Evolutionary conservation across 37 sponge, comb jelly and placozoan genomes (phyloP).

Genomic region (Dysidea cf. avara): DNA sequence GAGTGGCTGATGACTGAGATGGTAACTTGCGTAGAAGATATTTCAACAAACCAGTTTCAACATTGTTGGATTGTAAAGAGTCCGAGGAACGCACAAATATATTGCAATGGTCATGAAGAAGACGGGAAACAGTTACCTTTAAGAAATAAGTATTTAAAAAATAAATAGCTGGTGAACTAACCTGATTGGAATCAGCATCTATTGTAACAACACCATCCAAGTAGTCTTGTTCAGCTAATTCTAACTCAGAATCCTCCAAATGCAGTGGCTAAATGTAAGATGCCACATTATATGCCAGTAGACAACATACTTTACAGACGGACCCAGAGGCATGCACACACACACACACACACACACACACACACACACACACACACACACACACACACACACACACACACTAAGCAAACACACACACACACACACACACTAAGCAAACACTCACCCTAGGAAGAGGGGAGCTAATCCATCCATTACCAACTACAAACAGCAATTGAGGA

Average conservation of each 20-base stretch:
- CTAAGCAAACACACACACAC: constrained; percentile 1
- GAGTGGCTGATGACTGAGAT: constrained; percentile 8
- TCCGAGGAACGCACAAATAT: constrained; percentile 7
- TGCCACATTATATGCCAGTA: too few relatives aligned
- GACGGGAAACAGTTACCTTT: constrained; percentile 31
- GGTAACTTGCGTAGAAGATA: constrained; percentile 25
- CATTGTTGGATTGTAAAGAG: not conserved
- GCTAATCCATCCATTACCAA: constrained; percentile 40
- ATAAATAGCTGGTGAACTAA: too few relatives aligned
- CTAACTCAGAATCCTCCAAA: too few relatives aligned
- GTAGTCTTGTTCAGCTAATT: too few relatives aligned
- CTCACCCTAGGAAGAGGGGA: constrained; percentile 60
- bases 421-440: too few relatives aligned
- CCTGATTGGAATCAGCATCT: too few relatives aligned
- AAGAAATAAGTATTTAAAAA: not conserved
- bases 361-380: not conserved
- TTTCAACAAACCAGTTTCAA: constrained; percentile 24
- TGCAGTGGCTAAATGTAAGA: too few relatives aligned
- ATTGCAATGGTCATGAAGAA: constrained; percentile 26
- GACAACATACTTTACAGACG: too few relatives aligned
- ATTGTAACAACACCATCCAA: too few relatives aligned
- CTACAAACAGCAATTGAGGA: constrained; percentile 45
- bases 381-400: constrained; percentile 4
- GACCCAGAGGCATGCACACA: not conserved
- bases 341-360: not conserved